Conservation (phyloP, 2,797 vertebrate genomes). For the Bucorvus abyssinicus region DNA sequence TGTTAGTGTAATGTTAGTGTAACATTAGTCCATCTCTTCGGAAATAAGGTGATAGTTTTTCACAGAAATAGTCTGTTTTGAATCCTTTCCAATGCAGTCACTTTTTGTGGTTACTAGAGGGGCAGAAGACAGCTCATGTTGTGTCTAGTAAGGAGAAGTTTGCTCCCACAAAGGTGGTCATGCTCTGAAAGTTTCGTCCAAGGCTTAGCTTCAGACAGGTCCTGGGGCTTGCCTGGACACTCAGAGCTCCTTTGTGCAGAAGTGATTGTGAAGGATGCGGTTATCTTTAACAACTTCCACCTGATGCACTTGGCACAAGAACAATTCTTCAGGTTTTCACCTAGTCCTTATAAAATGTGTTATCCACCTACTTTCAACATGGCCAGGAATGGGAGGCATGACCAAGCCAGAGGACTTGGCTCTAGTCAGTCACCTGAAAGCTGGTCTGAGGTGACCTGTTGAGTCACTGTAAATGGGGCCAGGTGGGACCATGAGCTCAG, state of each 20-base stretch:
- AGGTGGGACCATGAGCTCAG: background rate
- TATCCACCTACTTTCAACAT: rapidly evolving
- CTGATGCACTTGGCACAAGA: background rate
- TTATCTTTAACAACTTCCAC: background rate
- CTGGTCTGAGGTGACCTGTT: background rate
- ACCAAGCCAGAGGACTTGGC: background rate
- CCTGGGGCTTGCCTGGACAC: background rate
- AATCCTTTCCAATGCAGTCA: background rate
- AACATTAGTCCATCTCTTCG: background rate
- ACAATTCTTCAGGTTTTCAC: background rate
- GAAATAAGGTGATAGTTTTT: background rate
- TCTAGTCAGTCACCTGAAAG: background rate
- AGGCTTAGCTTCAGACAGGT: background rate
- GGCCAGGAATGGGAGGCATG: background rate
- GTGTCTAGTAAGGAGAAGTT: background rate
- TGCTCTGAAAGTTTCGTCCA: background rate
- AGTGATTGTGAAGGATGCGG: background rate
- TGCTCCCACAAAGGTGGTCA: background rate
- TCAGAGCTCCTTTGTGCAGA: background rate
- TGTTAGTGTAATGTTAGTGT: background rate
- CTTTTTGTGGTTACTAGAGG: background rate
- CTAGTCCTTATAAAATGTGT: background rate
- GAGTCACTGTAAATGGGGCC: background rate
- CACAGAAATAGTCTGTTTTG: background rate
- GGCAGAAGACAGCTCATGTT: background rate